phyloP scores from a whole-genome alignment of 2,888 invertebrate species.

The Tineola bisselliella region DNA sequence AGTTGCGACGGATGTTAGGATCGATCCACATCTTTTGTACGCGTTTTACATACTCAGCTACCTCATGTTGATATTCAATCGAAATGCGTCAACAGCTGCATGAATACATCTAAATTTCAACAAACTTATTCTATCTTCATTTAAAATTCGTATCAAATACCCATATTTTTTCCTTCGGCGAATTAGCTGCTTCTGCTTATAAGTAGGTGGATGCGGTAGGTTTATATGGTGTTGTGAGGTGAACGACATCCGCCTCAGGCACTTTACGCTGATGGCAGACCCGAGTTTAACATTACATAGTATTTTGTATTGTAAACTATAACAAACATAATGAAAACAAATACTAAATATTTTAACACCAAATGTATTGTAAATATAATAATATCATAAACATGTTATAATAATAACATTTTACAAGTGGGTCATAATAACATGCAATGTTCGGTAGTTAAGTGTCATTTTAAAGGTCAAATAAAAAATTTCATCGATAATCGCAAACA shows the following conservation, averaged over 20 bases:
- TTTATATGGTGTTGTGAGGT: conserved; percentile 18
- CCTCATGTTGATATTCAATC: conserved; percentile 60
- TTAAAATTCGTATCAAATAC: too few species aligned
- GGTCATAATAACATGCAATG: too few species aligned
- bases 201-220: conserved; percentile 17
- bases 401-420: neutral
- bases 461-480: too few species aligned
- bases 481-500: neutral
- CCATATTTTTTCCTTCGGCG: neutral
- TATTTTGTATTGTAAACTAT: too few species aligned
- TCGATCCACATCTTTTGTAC: conserved; percentile 54
- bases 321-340: too few species aligned
- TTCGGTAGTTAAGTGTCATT: too few species aligned
- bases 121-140: too few species aligned
- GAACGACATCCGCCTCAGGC: conserved; percentile 23
- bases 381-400: too few species aligned
- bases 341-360: too few species aligned
- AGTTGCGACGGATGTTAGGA: conserved; percentile 35
- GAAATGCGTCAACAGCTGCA: conserved; percentile 64
- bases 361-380: too few species aligned
- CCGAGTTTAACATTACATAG: neutral
- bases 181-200: conserved; percentile 6
- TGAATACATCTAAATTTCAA: neutral
- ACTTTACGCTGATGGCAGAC: conserved; percentile 12
- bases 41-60: conserved; percentile 44